Base-by-base conservation (phyloP, 2,797 vertebrate genomes). In the Sciurus vulgaris region DNA sequence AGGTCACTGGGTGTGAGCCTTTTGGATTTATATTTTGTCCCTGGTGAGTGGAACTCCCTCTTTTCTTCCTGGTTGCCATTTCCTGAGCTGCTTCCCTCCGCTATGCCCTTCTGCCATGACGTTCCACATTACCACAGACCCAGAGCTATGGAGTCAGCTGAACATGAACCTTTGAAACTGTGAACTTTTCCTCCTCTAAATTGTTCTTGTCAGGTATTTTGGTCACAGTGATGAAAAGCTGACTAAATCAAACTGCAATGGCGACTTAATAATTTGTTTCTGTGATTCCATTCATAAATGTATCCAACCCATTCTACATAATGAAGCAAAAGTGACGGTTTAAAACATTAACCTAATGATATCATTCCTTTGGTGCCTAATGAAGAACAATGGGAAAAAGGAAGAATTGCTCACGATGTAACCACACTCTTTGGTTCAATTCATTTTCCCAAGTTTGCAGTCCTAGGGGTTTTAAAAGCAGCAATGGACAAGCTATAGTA, bases 361-460 rank as follows among this genome's bases (percentile, higher is more conserved):
- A 51, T 77, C 17, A 77, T 94, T 84, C 65, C 22, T 86, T 74
- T 24, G 18, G 51, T 70, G 26, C 2, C 33, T 94, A 15, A 0
- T 38, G 33, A 22, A 38, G 96, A 93, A 74, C n/a, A 69, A 30
- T 59, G 33, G 18, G 17, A 30, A 85, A 88, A 89, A 47, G 35
- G 59, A 28, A 89, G 54, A 93, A 67, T 93, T 87, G 18, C 44
- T 78, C 63, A 84, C 56, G 93, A 8, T 35, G n/a, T 83, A 61
- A 83, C 41, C 65, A 67, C 26, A 78, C 33, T 54, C 49, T 63
- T 82, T 88, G 56, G n/a, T 90, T 94, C 26, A 74, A 33, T 17
- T 81, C 33, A 91, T 70, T 93, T 59, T 91, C 10, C 18, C 13
- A 76, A 85, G 56, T 76, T 89, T 94, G 24, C 26, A 95, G 59